Evolutionary conservation across 2,888 invertebrate genomes (phyloP).

Genomic region (Dynastes hyllus): DNA sequence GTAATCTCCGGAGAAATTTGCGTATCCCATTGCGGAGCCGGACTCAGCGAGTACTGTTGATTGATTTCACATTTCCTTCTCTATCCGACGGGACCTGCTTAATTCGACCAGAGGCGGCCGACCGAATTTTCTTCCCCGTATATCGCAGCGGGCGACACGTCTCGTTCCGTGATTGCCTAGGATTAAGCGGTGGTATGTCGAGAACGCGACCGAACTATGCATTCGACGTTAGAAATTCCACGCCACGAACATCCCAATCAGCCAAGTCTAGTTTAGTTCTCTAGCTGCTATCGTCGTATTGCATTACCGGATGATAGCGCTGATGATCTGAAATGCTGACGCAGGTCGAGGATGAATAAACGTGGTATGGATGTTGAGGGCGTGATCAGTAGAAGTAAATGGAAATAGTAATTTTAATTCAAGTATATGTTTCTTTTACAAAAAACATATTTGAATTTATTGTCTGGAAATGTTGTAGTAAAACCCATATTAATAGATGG

Average conservation of each 20-base stretch:
- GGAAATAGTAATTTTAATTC: no score
- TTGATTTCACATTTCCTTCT: slow-evolving; percentile 10
- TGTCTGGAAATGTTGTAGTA: no score
- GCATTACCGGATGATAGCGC: background rate
- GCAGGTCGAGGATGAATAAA: background rate
- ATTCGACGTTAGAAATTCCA: slow-evolving; percentile 12
- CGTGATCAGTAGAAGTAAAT: no score
- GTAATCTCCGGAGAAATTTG: slow-evolving; percentile 29
- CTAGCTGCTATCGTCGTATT: background rate
- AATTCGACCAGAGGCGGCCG: background rate
- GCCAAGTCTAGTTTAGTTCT: background rate
- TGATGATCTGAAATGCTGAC: background rate
- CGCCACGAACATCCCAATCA: slow-evolving; percentile 1
- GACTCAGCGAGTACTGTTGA: slow-evolving; percentile 15
- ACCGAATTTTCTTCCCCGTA: background rate
- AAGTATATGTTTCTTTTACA: no score
- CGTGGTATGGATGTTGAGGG: background rate
- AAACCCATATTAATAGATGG: no score
- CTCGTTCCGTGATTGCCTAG: background rate
- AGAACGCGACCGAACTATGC: background rate
- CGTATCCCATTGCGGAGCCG: slow-evolving; percentile 4
- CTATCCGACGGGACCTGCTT: background rate
- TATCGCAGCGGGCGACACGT: background rate
- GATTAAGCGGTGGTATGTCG: slow-evolving; percentile 5
- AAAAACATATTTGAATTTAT: no score